phyloP scores from a whole-genome alignment of 2,888 invertebrate species.

The Ceramica pisi region DNA sequence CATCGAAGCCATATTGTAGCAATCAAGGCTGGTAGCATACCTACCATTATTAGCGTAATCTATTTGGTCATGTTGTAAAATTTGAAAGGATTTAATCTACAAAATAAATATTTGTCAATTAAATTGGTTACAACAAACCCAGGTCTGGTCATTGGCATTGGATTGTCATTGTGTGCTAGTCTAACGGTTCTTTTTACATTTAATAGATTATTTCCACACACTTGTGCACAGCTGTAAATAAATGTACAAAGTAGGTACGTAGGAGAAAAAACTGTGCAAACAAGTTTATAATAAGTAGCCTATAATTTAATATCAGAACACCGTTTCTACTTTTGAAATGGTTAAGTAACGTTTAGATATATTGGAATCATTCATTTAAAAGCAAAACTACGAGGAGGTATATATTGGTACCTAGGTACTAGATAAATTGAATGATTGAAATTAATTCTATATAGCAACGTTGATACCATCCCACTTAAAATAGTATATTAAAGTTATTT shows the following conservation, averaged over 20 bases:
- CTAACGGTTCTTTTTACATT: conserved; percentile 65
- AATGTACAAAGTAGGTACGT: conserved; percentile 7
- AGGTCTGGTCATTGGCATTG: conserved; percentile 67
- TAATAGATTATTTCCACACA: conserved; percentile 61
- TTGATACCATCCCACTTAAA: conserved; percentile 26
- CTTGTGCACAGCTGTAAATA: conserved; percentile 50
- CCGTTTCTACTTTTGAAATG: neutral
- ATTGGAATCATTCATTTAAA: neutral
- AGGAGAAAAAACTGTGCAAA: conserved; percentile 1
- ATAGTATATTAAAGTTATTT: conserved; percentile 42
- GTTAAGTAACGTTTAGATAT: neutral
- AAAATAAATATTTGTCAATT: conserved; percentile 55
- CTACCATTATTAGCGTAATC: conserved; percentile 4
- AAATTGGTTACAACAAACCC: conserved; percentile 54
- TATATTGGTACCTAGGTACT: neutral
- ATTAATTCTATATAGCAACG: neutral
- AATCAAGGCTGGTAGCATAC: neutral
- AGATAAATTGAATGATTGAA: neutral
- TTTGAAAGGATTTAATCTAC: conserved; percentile 15
- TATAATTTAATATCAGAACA: neutral
- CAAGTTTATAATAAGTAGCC: neutral
- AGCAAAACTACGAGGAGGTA: neutral
- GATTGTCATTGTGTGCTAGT: conserved; percentile 62
- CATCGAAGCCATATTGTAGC: neutral
- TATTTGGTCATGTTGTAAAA: conserved; percentile 22